These are phyloP conservation scores for Rhyacophila brunnea DNA, from an alignment of 1,140 invertebrate genomes.

Conservation along the genomic window DNA sequence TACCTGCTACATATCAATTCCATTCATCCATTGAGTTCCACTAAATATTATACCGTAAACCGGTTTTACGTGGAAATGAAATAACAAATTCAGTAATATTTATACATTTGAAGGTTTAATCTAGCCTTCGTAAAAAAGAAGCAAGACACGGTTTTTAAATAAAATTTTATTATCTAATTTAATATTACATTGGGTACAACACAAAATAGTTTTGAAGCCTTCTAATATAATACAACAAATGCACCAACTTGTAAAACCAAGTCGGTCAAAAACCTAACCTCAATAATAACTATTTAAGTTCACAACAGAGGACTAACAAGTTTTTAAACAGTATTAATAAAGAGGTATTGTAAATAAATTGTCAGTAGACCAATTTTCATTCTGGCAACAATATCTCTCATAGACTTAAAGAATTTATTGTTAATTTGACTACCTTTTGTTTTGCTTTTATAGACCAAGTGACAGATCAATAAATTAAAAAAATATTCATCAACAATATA, in stretches of 20 bases:
- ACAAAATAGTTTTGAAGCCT: constrained; percentile 1
- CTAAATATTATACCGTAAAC: constrained; percentile 1
- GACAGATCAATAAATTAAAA: too few relatives aligned
- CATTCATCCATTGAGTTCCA: constrained; percentile 35
- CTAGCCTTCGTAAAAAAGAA: background rate
- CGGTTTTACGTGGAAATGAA: background rate
- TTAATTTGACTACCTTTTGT: background rate
- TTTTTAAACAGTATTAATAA: background rate
- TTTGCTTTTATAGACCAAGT: too few relatives aligned
- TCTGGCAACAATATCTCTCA: background rate
- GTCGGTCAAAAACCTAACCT: constrained; percentile 1
- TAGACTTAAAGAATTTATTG: background rate
- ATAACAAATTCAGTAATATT: background rate
- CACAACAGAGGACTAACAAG: background rate
- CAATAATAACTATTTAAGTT: too few relatives aligned
- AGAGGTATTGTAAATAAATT: background rate
- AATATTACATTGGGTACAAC: constrained; percentile 9
- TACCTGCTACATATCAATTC: constrained; percentile 32
- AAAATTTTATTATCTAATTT: background rate
- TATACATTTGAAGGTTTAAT: background rate
- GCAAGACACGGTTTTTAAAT: constrained; percentile 1
- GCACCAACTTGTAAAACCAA: constrained; percentile 35
- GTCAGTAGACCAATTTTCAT: background rate
- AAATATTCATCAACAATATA: too few relatives aligned
- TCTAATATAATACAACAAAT: constrained; percentile 22